phyloP scores from a whole-genome alignment of 2,888 invertebrate genomes.

The Eledone cirrhosa region DNA sequence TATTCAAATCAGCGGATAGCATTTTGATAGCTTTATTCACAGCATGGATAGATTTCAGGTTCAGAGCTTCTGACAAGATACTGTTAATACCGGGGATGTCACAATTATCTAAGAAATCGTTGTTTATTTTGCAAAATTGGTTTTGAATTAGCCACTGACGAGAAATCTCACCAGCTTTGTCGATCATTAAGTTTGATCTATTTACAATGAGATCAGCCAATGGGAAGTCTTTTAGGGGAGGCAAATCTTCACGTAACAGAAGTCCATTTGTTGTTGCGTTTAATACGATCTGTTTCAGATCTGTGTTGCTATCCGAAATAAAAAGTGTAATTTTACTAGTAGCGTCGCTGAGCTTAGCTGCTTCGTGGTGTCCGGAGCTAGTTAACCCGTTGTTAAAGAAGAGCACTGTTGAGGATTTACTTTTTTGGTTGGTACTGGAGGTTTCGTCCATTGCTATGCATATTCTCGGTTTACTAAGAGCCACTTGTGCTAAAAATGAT shows the following conservation, averaged over 20 bases:
- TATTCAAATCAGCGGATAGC: background rate
- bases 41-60: conserved; percentile 1
- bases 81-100: background rate
- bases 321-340: background rate
- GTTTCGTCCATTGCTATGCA: background rate
- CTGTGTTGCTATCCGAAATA: background rate
- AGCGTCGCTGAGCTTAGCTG: background rate
- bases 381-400: conserved; percentile 18
- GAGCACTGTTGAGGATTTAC: background rate
- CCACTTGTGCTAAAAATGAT: conserved; percentile 20
- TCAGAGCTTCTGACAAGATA: background rate
- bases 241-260: background rate
- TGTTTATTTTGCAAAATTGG: background rate
- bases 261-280: background rate
- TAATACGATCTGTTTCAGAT: conserved; percentile 18
- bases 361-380: background rate
- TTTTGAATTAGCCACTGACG: background rate
- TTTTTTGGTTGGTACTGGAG: background rate
- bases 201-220: background rate
- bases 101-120: background rate
- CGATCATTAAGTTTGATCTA: background rate
- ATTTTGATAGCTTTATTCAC: background rate
- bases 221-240: background rate
- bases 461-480: background rate
- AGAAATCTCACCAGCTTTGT: background rate